Evolutionary conservation across 2,797 vertebrate genomes (phyloP), one percentile per base, ranked within the genome.

Genomic region (Bovichtus diacanthus): DNA sequence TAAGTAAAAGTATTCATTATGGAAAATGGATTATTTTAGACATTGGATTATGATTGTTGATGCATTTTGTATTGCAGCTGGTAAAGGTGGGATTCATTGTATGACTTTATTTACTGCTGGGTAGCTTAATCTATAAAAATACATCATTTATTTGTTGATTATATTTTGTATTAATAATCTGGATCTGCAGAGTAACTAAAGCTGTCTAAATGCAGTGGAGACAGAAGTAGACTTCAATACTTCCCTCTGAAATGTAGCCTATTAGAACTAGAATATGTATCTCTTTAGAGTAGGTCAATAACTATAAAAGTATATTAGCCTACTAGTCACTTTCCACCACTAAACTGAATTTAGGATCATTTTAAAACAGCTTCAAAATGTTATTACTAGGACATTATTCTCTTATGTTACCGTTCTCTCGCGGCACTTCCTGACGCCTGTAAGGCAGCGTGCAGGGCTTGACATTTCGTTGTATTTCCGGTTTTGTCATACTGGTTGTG

Each of bases 361-460:
- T 25, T 46, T 7, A 13, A 36, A 23, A 41, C 44, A 36, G 19
- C 18, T 47, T 6, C 43, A 29, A n/a, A 6, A 29, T n/a, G 27
- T 47, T 9, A 39, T 1, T 36, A 3, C 21, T 27, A 2, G 58
- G 39, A 23, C 6, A 39, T 3, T 9, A 18, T 34, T 34, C 9
- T n/a, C n/a, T n/a, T n/a, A 16, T 23, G 9, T 11, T 21, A 18
- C 19, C 29, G 15, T 16, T 31, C 16, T 8, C n/a, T 13, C 1
- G 29, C 1, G 2, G 0, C 34, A 0, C 31, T 3, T 2, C 18
- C 21, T 55, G 23, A 13, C 27, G 46, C 6, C 78, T 88, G 67
- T 31, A 29, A 85, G 67, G 39, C 86, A 69, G 0, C 3, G 41
- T 2, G 7, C 59, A 50, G 80, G 84, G 72, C 8, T 27, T 1